A percentile compares a stretch with the other conserved stretches of the same genome.
phyloP scores from a whole-genome alignment of 1,140 invertebrate species.

The Apis laboriosa region DNA sequence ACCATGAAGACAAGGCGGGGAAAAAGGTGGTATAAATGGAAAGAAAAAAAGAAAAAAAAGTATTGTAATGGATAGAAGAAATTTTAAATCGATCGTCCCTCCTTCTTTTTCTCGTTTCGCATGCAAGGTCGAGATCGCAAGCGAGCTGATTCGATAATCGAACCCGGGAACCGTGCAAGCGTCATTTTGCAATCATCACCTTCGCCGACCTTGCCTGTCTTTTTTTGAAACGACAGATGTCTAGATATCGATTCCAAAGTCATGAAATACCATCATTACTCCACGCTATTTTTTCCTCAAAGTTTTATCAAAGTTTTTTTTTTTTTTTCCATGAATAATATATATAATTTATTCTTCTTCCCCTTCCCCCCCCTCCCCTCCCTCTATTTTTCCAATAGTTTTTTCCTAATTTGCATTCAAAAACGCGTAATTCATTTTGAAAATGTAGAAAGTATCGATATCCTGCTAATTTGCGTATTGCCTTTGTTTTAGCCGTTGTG shows the following conservation, averaged over 20 bases:
- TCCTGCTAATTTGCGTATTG: background rate
- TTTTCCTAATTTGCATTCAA: no score
- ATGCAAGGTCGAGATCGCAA: background rate
- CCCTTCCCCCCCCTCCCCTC: no score
- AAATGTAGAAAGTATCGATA: no score
- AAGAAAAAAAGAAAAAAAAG: background rate
- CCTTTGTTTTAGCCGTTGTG: background rate
- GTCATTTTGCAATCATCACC: conserved; percentile 22
- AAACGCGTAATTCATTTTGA: no score
- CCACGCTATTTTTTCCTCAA: background rate
- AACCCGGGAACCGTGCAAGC: background rate
- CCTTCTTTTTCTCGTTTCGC: background rate
- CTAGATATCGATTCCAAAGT: background rate
- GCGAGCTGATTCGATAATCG: background rate
- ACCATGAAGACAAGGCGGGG: fast-evolving
- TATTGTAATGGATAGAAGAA: background rate
- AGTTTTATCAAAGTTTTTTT: background rate
- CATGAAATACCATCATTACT: background rate
- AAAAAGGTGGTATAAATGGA: no score
- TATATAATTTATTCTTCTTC: no score
- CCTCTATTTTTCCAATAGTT: no score
- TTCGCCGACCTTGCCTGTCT: conserved; percentile 18
- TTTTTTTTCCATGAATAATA: background rate
- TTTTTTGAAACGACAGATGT: background rate
- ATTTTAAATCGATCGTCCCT: background rate